Evolutionary conservation across 2,797 vertebrate genomes (phyloP).

Genomic region (Notoglanidium macrostoma): DNA sequence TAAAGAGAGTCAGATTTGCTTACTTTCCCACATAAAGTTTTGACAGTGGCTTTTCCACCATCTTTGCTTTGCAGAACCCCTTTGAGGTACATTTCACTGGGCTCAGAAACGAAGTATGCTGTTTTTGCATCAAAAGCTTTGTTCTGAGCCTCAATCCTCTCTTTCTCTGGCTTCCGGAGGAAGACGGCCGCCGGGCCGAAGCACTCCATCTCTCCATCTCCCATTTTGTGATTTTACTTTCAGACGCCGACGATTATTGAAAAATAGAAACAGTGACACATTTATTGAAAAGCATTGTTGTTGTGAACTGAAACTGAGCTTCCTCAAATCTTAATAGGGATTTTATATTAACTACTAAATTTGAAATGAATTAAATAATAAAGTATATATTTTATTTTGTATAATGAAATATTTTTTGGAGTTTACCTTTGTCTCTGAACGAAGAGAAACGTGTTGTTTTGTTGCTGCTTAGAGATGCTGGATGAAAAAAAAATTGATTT

Average conservation of each 20-base stretch:
- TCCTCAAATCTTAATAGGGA: neutral
- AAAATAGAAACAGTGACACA: neutral
- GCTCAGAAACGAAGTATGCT: slow-evolving; percentile 78
- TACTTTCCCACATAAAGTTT: too few relatives aligned
- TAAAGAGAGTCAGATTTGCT: too few relatives aligned
- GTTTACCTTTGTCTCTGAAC: slow-evolving; percentile 30
- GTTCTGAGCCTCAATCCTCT: slow-evolving; percentile 86
- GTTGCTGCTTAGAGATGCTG: slow-evolving; percentile 10
- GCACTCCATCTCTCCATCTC: slow-evolving; percentile 80
- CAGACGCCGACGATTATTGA: neutral
- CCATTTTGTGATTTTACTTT: slow-evolving; percentile 75
- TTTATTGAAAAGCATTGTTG: neutral
- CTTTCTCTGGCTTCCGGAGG: slow-evolving; percentile 86
- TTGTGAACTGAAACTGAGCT: neutral
- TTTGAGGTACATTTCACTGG: slow-evolving; percentile 30
- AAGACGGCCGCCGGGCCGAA: slow-evolving; percentile 83
- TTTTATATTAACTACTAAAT: neutral
- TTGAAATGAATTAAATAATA: neutral
- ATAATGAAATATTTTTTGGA: neutral
- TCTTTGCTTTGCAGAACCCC: too few relatives aligned
- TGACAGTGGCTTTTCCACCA: too few relatives aligned
- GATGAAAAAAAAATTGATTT: neutral
- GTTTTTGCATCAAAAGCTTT: slow-evolving; percentile 88
- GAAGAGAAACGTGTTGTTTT: neutral
- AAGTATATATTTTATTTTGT: too few relatives aligned